These are phyloP conservation scores for Apeira syringaria DNA, from an alignment of 2,888 invertebrate species.

Conservation along the genomic window DNA sequence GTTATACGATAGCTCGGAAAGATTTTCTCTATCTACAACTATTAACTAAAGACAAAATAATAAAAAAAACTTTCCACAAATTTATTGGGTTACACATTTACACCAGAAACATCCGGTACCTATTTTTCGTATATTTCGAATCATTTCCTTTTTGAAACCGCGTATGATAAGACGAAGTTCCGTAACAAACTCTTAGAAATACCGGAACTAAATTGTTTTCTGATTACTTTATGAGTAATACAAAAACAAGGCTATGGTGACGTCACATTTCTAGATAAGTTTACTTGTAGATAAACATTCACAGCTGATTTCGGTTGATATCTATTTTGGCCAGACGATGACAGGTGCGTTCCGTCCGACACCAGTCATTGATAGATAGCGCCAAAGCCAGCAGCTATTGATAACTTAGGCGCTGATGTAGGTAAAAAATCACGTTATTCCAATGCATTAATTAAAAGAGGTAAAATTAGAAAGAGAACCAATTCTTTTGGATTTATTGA, in stretches of 20 bases:
- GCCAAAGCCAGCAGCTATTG: background rate
- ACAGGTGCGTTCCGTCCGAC: background rate
- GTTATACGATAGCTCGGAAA: too few relatives aligned
- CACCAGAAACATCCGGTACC: too few relatives aligned
- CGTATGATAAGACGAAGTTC: slow-evolving; percentile 14
- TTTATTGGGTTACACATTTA: too few relatives aligned
- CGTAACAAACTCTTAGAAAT: slow-evolving; percentile 6
- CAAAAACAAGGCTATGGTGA: slow-evolving; percentile 14
- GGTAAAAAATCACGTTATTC: too few relatives aligned
- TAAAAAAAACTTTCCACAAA: too few relatives aligned
- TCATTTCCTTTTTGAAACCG: background rate
- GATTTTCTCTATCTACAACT: too few relatives aligned
- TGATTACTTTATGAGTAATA: slow-evolving; percentile 12
- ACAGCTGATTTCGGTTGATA: slow-evolving; percentile 10
- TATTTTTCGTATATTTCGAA: too few relatives aligned
- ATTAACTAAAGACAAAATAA: too few relatives aligned
- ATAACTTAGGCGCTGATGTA: too few relatives aligned
- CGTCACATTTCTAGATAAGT: slow-evolving; percentile 9
- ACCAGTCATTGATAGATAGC: background rate
- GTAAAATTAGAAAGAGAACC: too few relatives aligned
- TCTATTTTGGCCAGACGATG: slow-evolving; percentile 1
- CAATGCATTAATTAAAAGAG: too few relatives aligned
- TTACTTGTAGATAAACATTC: slow-evolving; percentile 9
- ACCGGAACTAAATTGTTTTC: slow-evolving; percentile 7
- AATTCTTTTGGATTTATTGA: too few relatives aligned